Evolutionary conservation across 2,797 vertebrate species (phyloP), one percentile per base, ranked within the genome.

Genomic region (Carduelis carduelis): DNA sequence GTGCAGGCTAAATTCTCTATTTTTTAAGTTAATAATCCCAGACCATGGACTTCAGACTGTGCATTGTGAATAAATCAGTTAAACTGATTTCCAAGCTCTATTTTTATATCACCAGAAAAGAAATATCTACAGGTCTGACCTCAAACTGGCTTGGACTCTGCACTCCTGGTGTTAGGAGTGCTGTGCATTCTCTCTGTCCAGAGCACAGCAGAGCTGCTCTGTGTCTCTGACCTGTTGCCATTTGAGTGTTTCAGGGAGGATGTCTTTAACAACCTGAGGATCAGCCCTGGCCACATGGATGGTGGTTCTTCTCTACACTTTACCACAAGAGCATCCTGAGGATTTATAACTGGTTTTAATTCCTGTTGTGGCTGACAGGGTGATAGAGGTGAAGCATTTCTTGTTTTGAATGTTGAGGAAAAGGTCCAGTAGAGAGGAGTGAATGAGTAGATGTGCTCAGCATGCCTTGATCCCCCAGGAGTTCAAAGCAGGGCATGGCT

Each of bases 171-270:
- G 56, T 55, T 8, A 17, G 59, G 55, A 61, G 19, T 20, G 50
- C 26, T 1, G 0, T n/a, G 55, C 11, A 13, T 50, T 81, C 71
- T 30, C 14, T 32, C 28, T 34, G 11, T 9, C 32, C 19, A n/a
- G 64, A 63, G 2, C 37, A 43, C 21, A 32, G 7, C 41, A 64
- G 37, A 0, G 4, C 27, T 82, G 44, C 60, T 76, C 53, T 3
- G 0, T n/a, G 39, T 20, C 47, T 49, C 55, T 1, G 2, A 14
- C 56, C 12, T 0, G 0, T 16, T 2, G 3, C 14, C 1, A 2
- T 23, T 32, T 2, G 24, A 37, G 13, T 63, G 28, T 49, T 74
- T 35, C 22, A 14, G 59, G 35, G 12, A 56, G 53, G 41, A 7
- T 26, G 4, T 9, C 59, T 84, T 35, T 13, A 43, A 57, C 30